Evolutionary conservation across 2,888 invertebrate species (phyloP), one percentile per base, ranked within the genome.

Genomic region (Rhaphigaster nebulosa): DNA sequence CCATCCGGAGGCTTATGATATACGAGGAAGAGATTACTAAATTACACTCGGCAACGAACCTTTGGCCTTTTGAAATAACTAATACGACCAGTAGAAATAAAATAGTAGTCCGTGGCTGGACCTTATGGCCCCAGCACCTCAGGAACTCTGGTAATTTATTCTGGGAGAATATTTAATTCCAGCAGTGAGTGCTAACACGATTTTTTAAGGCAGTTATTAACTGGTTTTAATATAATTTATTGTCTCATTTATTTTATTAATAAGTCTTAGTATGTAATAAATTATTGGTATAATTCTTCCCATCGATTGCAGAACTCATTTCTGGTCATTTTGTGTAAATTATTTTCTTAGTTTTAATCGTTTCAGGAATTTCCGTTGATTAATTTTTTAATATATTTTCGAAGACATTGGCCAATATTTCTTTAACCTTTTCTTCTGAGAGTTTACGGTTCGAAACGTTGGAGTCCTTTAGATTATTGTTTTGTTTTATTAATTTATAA

Each of bases 81-180:
- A 76, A 76, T 76, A 76, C 70, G 70, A 38, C 34, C 20, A 76
- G 34, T 76, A 20, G 70, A 76, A 76, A 76, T 76, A 76, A 76
- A 76, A 76, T 76, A 76, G 70, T 76, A 76, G 70, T 38, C 38
- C 38, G 38, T 76, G 70, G 70, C 70, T 6, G 70, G 70, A 38
- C 70, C 70, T 76, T 76, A 76, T 76, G 70, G 70, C 70, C 70
- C 20, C 34, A 20, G 70, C 70, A 38, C 34, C 65, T 65, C 18
- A 65, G 65, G 18, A 65, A 65, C 65, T 34, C 29, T 23, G 20
- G 29, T 76, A 76, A 76, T 76, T 76, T 76, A 76, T 76, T 76
- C 70, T 76, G 70, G 70, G 70, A 76, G 70, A 76, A 76, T 76
- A 76, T 76, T 38, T 76, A 76, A 76, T 76, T 76, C 70, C 70